These are phyloP conservation scores for Erpornis zantholeuca DNA, from an alignment of 2,113 vertebrate species.

Conservation along the genomic window DNA sequence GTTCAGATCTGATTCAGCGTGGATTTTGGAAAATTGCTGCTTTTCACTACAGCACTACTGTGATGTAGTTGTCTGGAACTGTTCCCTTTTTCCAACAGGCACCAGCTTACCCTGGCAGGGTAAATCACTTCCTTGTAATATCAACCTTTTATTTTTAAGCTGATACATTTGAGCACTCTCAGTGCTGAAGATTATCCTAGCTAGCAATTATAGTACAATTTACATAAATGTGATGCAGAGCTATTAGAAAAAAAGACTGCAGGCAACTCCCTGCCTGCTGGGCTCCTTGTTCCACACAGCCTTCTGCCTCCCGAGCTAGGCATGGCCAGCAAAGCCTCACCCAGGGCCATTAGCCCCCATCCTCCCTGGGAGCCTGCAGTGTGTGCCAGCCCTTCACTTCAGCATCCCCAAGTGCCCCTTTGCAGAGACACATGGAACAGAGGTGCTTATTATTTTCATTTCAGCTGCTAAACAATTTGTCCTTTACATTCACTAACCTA, in stretches of 20 bases:
- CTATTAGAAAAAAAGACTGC: neutral
- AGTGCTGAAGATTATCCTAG: neutral
- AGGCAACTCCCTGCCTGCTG: neutral
- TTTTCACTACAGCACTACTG: neutral
- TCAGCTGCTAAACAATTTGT: neutral
- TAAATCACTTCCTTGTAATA: neutral
- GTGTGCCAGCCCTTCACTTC: rapidly evolving
- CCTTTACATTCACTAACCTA: neutral
- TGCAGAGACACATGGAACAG: neutral
- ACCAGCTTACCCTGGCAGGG: neutral
- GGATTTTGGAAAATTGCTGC: neutral
- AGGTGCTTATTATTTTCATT: neutral
- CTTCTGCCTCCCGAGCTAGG: neutral
- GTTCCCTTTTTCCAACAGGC: neutral
- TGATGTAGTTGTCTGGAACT: rapidly evolving
- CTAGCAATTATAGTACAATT: neutral
- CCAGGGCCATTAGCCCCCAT: neutral
- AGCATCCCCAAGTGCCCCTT: neutral
- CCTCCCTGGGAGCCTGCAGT: neutral
- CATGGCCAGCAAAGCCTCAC: neutral
- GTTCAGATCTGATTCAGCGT: neutral
- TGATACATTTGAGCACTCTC: neutral
- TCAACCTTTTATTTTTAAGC: neutral
- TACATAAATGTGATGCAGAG: neutral
- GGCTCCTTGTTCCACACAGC: neutral